Evolutionary conservation across 2,888 invertebrate genomes (phyloP).

Genomic region (Ceriagrion tenellum): DNA sequence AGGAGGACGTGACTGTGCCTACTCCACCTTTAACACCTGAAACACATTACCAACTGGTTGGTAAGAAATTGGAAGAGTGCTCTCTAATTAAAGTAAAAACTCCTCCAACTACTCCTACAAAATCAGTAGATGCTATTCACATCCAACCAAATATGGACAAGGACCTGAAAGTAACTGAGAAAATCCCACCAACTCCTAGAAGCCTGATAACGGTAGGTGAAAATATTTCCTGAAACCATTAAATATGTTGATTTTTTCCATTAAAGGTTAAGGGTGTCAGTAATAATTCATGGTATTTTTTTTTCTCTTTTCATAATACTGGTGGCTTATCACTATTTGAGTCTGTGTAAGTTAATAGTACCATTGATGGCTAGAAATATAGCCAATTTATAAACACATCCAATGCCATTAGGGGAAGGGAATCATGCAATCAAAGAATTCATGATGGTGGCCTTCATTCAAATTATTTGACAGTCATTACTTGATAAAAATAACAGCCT

Average conservation of each 20-base stretch:
- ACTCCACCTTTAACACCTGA: constrained; percentile 46
- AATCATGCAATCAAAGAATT: too few species aligned
- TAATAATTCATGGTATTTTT: neutral
- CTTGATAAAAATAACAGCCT: too few species aligned
- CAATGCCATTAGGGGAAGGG: too few species aligned
- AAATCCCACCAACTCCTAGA: constrained; percentile 20
- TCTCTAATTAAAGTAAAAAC: neutral
- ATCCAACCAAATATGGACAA: neutral
- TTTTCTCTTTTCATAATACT: neutral
- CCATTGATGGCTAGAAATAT: too few species aligned
- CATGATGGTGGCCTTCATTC: too few species aligned
- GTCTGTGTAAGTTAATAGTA: too few species aligned
- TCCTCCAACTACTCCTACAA: neutral
- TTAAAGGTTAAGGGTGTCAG: neutral
- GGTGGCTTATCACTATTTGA: too few species aligned
- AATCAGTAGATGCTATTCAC: neutral
- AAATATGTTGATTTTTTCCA: neutral
- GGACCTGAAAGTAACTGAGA: neutral
- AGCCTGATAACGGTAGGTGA: neutral
- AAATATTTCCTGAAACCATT: neutral
- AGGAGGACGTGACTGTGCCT: neutral
- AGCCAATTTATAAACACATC: too few species aligned
- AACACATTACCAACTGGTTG: neutral
- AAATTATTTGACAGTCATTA: too few species aligned
- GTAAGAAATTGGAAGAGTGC: neutral